phyloP scores from a whole-genome alignment of 2,113 vertebrate genomes.

The Sigmodon hispidus region DNA sequence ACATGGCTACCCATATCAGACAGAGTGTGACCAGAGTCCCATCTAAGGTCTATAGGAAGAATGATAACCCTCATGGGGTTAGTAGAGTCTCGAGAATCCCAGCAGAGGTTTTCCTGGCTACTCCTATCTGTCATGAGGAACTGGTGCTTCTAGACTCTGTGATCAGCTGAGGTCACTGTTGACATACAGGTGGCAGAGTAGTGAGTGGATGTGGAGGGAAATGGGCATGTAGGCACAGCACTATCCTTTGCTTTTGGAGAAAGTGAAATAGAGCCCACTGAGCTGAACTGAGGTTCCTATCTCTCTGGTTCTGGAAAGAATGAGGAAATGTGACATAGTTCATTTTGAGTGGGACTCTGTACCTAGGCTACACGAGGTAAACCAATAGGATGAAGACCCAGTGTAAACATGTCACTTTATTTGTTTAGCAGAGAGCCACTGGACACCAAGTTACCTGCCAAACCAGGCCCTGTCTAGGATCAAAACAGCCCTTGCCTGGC shows the following conservation, averaged over 20 bases:
- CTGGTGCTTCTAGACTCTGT: neutral
- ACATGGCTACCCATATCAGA: accelerated
- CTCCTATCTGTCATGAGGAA: neutral
- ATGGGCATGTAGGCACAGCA: accelerated
- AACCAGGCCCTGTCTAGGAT: accelerated
- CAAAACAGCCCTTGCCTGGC: neutral
- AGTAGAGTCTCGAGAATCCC: accelerated
- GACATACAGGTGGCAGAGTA: accelerated
- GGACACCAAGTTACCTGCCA: too few relatives aligned
- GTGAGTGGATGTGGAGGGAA: accelerated
- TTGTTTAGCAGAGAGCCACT: accelerated
- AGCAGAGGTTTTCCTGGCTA: too few relatives aligned
- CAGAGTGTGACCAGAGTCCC: accelerated
- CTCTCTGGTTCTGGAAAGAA: neutral
- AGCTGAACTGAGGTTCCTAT: neutral
- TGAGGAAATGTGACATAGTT: accelerated
- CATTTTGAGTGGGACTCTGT: neutral
- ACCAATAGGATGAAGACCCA: accelerated
- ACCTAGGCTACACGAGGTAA: accelerated
- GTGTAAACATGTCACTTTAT: neutral
- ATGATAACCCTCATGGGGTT: accelerated
- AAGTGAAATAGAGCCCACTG: neutral
- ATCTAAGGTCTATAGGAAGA: neutral
- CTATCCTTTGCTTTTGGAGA: neutral
- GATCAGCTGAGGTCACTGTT: accelerated